Evolutionary conservation across 2,113 vertebrate species (phyloP).

Genomic region (Eurystomus gularis): DNA sequence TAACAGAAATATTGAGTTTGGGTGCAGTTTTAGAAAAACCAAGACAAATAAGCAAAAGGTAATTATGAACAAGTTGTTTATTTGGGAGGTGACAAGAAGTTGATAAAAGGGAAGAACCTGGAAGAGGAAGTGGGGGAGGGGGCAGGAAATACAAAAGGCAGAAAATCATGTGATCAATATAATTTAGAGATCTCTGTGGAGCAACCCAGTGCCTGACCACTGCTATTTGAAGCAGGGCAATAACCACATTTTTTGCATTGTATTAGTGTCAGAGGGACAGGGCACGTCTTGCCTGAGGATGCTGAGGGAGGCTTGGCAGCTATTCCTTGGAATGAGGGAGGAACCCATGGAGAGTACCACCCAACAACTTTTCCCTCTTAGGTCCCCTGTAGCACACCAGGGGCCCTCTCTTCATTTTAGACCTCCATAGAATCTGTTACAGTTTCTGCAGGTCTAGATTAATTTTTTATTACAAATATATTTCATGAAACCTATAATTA

Average conservation of each 20-base stretch:
- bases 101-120: neutral
- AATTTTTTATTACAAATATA: neutral
- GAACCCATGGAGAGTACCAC: neutral
- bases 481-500: neutral
- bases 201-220: neutral
- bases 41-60: neutral
- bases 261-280: neutral
- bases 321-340: neutral
- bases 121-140: neutral
- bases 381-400: neutral
- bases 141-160: neutral
- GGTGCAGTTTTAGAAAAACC: neutral
- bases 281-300: neutral
- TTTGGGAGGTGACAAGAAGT: neutral
- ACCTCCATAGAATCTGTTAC: neutral
- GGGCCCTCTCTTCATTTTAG: neutral
- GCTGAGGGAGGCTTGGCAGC: neutral
- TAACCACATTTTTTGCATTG: neutral
- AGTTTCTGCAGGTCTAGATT: neutral
- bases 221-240: neutral
- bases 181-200: neutral
- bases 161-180: neutral
- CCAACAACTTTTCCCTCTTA: neutral
- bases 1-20: neutral
- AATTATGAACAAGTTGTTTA: neutral